Conservation (phyloP, 2,888 invertebrate species). For the Tanaodytes sp. region DNA sequence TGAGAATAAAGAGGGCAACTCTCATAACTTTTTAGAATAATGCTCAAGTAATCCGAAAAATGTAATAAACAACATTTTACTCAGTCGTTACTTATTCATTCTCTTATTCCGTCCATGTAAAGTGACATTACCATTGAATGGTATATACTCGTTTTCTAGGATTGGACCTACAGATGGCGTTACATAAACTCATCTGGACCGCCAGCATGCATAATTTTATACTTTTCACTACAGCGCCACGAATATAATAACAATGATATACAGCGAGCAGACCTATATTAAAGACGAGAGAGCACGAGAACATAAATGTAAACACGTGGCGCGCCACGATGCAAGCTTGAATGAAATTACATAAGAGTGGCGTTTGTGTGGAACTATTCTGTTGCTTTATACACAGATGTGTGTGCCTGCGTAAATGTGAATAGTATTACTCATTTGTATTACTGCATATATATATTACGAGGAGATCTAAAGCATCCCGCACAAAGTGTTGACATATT, state of each 20-base stretch:
- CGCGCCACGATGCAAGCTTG: constrained; percentile 50
- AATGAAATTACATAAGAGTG: constrained; percentile 59
- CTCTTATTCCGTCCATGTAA: too few species aligned
- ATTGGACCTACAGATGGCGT: too few species aligned
- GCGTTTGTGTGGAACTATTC: constrained; percentile 47
- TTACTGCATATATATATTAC: constrained; percentile 22
- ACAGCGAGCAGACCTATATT: constrained; percentile 50
- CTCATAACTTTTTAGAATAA: too few species aligned
- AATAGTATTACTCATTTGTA: constrained; percentile 42
- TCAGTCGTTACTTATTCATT: too few species aligned
- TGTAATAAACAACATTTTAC: background rate
- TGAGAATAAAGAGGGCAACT: too few species aligned
- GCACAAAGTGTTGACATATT: constrained; percentile 21
- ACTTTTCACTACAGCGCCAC: constrained; percentile 48
- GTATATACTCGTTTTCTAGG: too few species aligned
- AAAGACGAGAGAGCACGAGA: constrained; percentile 54
- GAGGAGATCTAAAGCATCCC: constrained; percentile 9
- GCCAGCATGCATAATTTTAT: constrained; percentile 30
- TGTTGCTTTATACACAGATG: constrained; percentile 33
- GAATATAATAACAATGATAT: constrained; percentile 54
- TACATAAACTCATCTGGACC: background rate
- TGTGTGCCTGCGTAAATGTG: constrained; percentile 33
- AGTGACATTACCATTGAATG: too few species aligned
- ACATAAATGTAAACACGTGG: constrained; percentile 54
- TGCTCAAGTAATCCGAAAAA: too few species aligned